Base-by-base conservation (phyloP, 2,888 invertebrate genomes). In the Ophion ellenae region DNA sequence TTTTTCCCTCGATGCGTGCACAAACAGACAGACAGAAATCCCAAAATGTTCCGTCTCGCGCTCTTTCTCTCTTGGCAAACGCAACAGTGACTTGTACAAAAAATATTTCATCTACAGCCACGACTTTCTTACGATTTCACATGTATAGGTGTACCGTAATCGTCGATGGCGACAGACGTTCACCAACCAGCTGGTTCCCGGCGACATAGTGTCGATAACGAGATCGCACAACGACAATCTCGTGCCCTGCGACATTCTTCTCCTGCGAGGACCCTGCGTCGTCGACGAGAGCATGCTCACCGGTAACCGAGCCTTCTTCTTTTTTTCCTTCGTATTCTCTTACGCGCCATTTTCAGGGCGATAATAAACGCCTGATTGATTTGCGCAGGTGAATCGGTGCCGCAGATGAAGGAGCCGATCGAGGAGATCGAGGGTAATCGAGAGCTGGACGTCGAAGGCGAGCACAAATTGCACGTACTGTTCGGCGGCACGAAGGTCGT, bases 241-340 rank as follows among this genome's bases (percentile, higher is more conserved):
- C 87, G 98, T 99, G 74, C 99, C 99, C 2, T 99, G 99, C 94
- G 99, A 99, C 94, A 96, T 99, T 94, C 95, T 99, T 45, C 95
- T 99, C 66, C 94, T 99, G 81, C 95, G 99, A 91, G 99, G 99
- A 9, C 97, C 98, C 2, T 99, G 99, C 93, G 99, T 99, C 91
- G 98, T 99, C 0, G 99, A 99, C 93, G 99, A 99, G 94, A 99
- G 99, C 90, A 99, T 99, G 99, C 95, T 99, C 86, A 99, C 99
- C 17, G 99, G 97, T 95, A 90, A 89, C 28, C 20, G 76, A 53
- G 17, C 17, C 17, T 53, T 53, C 69, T 40, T 20, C 61, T 71
- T n/a, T 64, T 3, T 61, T 32, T 73, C 74, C 47, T 81, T 75
- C 77, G 47, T 40, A 40, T 36, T 14, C 24, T 24, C 24, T 14